These are phyloP conservation scores for Spialia ferax DNA, from an alignment of 2,888 invertebrate species.

Conservation along the genomic window DNA sequence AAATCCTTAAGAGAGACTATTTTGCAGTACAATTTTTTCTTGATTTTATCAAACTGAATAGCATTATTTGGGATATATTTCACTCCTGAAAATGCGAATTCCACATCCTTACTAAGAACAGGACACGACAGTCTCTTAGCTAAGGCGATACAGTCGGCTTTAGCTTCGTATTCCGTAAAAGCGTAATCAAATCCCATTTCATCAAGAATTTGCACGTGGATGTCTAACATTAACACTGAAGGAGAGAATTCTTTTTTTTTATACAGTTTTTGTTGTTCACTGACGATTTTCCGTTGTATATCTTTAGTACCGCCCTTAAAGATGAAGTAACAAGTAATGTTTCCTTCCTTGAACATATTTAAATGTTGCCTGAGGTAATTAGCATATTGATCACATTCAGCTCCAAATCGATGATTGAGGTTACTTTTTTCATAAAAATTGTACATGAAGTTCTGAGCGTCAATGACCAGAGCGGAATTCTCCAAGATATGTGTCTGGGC, in stretches of 20 bases:
- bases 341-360: slow-evolving; percentile 53
- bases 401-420: slow-evolving; percentile 51
- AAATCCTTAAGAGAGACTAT: not conserved
- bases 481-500: slow-evolving; percentile 43
- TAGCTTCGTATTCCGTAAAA: slow-evolving; percentile 52
- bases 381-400: slow-evolving; percentile 56
- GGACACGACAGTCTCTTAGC: slow-evolving; percentile 57
- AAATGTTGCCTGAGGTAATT: slow-evolving; percentile 45
- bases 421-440: slow-evolving; percentile 47
- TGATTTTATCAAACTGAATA: slow-evolving; percentile 45
- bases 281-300: slow-evolving; percentile 11
- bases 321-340: slow-evolving; percentile 57
- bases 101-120: slow-evolving; percentile 55
- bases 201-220: slow-evolving; percentile 53
- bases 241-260: slow-evolving; percentile 39
- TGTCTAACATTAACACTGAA: slow-evolving; percentile 53
- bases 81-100: slow-evolving; percentile 54
- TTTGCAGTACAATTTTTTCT: slow-evolving; percentile 16
- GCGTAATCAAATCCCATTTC: slow-evolving; percentile 55
- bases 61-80: slow-evolving; percentile 51
- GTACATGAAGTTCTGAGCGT: slow-evolving; percentile 57
- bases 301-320: slow-evolving; percentile 55
- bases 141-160: slow-evolving; percentile 56
- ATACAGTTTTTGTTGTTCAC: not conserved
- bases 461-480: slow-evolving; percentile 56